Base-by-base conservation (phyloP, 1,140 invertebrate species). In the Coptotermes formosanus region DNA sequence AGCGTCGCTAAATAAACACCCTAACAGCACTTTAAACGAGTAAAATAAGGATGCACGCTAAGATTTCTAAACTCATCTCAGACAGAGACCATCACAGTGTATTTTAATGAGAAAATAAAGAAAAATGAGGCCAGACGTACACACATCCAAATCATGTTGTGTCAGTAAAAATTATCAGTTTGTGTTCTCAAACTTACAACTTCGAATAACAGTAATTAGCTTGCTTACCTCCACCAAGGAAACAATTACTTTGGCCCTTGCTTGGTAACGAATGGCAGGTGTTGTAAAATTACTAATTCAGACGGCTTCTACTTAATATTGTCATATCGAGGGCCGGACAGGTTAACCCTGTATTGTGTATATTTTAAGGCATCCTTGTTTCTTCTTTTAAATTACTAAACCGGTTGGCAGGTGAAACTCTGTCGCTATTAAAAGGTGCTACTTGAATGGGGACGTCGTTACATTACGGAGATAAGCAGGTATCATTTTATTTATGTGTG, bases 351-450 rank as follows among this genome's bases (percentile, higher is more conserved):
- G 52, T 19, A 2, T 16, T 55, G 12, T 69, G 64, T 69, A 25
- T 25, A 64, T 64, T 69, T 69, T 3, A 12, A 69, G n/a, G 25
- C 64, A n/a, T 64, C 59, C 7, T 19, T 25, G 16, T 64, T 64
- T 69, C n/a, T n/a, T 69, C n/a, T 69, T 69, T 21, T n/a, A n/a
- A 69, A 69, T 69, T 69, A 69, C 12, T 8, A 69, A 69, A 69
- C 64, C 64, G 64, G 64, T 69, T 69, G 64, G 64, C 64, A 69
- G 64, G 64, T 69, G 64, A 69, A n/a, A 69, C 64, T n/a, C 23
- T 3, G 23, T 69, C n/a, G 25, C 64, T 30, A n/a, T 69, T n/a
- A 69, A 69, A 69, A 69, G 14, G 64, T 69, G 64, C 64, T 69
- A 69, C 64, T 69, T 69, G 64, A 25, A 69, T 30, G 14, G 2